These are phyloP conservation scores for Camelus bactrianus DNA, from an alignment of 2,113 vertebrate genomes.

Conservation along the genomic window DNA sequence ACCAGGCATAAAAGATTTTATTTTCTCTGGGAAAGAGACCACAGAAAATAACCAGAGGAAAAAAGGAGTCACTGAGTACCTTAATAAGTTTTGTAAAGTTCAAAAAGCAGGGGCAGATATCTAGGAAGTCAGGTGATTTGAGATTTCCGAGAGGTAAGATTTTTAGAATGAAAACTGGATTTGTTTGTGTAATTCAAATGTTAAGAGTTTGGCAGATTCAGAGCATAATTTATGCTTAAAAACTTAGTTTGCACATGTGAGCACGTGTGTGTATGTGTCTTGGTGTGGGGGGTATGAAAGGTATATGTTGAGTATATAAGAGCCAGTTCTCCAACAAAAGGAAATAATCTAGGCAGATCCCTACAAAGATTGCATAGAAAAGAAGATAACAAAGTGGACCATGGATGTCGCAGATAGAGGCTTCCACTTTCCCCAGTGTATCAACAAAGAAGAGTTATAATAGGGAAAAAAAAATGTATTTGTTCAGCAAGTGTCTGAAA, in stretches of 20 bases:
- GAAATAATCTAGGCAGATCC: neutral
- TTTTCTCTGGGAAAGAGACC: neutral
- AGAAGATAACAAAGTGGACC: neutral
- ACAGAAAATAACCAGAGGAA: neutral
- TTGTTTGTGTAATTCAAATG: neutral
- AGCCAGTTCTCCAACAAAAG: neutral
- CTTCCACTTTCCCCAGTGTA: neutral
- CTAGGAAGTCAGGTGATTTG: neutral
- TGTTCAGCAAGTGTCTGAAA: neutral
- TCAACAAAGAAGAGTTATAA: neutral
- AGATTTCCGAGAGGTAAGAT: neutral
- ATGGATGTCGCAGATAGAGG: neutral
- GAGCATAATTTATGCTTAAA: neutral
- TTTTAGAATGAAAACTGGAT: neutral
- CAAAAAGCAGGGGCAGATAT: neutral
- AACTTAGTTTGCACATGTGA: neutral
- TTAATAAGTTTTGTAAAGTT: neutral
- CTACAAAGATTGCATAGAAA: neutral
- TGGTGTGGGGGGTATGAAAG: neutral
- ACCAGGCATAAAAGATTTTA: neutral
- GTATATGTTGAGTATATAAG: neutral
- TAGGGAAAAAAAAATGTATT: neutral
- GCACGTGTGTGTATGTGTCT: accelerated
- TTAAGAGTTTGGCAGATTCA: neutral
- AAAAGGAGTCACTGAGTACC: neutral